phyloP scores from a whole-genome alignment of 1,140 invertebrate genomes.

The Solen grandis region DNA sequence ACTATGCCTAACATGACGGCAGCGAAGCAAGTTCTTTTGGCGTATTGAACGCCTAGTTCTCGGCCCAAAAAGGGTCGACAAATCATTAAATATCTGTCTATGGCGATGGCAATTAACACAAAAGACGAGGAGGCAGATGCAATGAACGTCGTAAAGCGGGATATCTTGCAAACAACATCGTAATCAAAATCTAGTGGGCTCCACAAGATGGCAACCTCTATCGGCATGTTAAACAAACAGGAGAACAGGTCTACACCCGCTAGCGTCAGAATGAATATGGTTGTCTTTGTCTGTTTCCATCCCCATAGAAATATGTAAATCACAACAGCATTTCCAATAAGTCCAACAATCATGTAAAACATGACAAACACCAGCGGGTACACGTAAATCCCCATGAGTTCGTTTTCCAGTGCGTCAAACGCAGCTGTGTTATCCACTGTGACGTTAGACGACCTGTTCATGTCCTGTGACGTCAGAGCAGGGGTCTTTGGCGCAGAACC shows the following conservation, averaged over 20 bases:
- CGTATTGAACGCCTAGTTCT: conserved; percentile 31
- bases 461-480: no score
- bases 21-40: conserved; percentile 26
- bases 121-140: conserved; percentile 33
- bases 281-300: conserved; percentile 54
- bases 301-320: conserved; percentile 36
- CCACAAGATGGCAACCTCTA: conserved; percentile 48
- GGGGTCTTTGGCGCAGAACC: no score
- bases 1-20: conserved; percentile 31
- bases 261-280: conserved; percentile 39
- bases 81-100: conserved; percentile 49
- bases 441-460: no score
- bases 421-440: not conserved
- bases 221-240: conserved; percentile 50
- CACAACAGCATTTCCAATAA: conserved; percentile 46
- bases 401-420: not conserved
- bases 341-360: conserved; percentile 41
- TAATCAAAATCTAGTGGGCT: conserved; percentile 43
- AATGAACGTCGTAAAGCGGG: conserved; percentile 38
- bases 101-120: conserved; percentile 43
- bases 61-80: conserved; percentile 41
- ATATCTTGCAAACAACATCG: conserved; percentile 53
- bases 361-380: conserved; percentile 50
- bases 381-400: conserved; percentile 33
- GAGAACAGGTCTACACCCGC: conserved; percentile 41